Evolutionary conservation across 2,797 vertebrate genomes (phyloP).

Genomic region (Crenuchus spilurus): DNA sequence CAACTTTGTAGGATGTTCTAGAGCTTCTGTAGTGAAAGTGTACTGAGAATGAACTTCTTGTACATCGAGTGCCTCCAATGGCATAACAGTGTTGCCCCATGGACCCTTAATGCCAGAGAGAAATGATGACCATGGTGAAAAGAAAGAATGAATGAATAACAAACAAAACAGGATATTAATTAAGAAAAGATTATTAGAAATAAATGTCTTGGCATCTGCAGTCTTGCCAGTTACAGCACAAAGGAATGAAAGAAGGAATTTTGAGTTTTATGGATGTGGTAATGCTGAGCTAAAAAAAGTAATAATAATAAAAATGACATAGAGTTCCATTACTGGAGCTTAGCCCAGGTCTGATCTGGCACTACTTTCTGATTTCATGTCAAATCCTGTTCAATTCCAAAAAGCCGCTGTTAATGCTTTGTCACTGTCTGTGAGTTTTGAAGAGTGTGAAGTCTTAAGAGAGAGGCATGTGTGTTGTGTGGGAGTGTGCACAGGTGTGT

Average conservation of each 20-base stretch:
- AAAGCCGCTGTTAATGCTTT: neutral
- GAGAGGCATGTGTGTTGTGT: neutral
- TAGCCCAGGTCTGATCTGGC: neutral
- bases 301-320: neutral
- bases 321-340: conserved; percentile 14
- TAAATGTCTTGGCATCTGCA: neutral
- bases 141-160: too few relatives aligned
- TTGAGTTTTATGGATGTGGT: conserved; percentile 5
- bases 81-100: too few relatives aligned
- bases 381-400: conserved; percentile 6
- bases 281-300: neutral
- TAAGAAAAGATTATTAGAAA: neutral
- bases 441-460: neutral
- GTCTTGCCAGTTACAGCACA: neutral
- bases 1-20: too few relatives aligned
- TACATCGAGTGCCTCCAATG: too few relatives aligned
- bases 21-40: too few relatives aligned
- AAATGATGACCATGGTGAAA: too few relatives aligned
- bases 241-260: neutral
- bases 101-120: too few relatives aligned
- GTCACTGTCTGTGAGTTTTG: neutral
- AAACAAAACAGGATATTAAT: neutral
- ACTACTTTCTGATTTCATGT: conserved; percentile 13
- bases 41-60: too few relatives aligned
- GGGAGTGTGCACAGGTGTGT: too few relatives aligned